Percentiles rank a stretch among this genome's conserved stretches.
Evolutionary conservation across 1,140 invertebrate species (phyloP).

Genomic region (Asobara japonica): DNA sequence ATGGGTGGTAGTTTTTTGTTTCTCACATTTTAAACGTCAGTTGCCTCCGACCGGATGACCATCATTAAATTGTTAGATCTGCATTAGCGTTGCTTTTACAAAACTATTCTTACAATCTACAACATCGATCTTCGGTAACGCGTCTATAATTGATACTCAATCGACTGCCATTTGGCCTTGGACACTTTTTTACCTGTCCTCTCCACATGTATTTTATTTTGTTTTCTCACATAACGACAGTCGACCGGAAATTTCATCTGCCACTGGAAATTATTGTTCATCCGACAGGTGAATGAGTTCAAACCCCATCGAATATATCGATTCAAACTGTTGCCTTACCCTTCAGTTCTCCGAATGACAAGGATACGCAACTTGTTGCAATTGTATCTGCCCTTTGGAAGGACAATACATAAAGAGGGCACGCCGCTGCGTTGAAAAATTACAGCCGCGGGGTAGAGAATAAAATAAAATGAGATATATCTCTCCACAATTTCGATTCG

Average conservation of each 20-base stretch:
- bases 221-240: neutral
- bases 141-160: conserved; percentile 53
- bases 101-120: conserved; percentile 38
- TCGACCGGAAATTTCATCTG: conserved; percentile 1
- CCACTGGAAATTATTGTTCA: neutral
- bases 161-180: conserved; percentile 21
- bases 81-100: conserved; percentile 52
- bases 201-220: neutral
- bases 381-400: conserved; percentile 45
- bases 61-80: conserved; percentile 62
- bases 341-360: neutral
- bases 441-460: conserved; percentile 32
- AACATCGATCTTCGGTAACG: conserved; percentile 56
- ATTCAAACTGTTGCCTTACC: neutral
- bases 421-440: conserved; percentile 49
- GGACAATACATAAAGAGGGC: conserved; percentile 43
- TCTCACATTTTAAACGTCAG: neutral
- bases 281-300: neutral
- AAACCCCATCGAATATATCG: neutral
- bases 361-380: conserved; percentile 46
- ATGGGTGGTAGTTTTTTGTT: conserved; percentile 30
- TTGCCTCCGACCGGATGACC: conserved; percentile 42
- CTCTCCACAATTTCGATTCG: conserved; percentile 46
- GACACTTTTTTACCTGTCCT: neutral
- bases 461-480: conserved; percentile 41